Evolutionary conservation across 2,888 invertebrate genomes (phyloP).

Genomic region (Melieria crassipennis): DNA sequence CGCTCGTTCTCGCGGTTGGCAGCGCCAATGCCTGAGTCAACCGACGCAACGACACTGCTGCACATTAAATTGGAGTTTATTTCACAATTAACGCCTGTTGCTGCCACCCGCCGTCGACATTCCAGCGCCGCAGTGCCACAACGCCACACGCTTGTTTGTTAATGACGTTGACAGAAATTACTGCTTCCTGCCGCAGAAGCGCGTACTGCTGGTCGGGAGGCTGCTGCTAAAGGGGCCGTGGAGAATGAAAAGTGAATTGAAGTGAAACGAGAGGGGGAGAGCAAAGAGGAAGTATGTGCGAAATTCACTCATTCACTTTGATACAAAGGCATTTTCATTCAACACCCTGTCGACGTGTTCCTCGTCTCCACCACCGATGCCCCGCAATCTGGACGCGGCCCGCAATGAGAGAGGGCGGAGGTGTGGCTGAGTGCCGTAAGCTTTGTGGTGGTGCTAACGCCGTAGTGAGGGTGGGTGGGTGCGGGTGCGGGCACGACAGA

Average conservation of each 20-base stretch:
- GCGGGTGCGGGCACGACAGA: too few species aligned
- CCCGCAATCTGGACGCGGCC: too few species aligned
- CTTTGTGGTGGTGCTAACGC: too few species aligned
- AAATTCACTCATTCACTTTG: constrained; percentile 45
- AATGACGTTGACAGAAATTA: constrained; percentile 57
- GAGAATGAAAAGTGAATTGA: not conserved
- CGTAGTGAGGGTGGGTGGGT: too few species aligned
- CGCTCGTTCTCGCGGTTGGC: too few species aligned
- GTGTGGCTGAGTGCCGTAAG: too few species aligned
- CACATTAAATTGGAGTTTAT: constrained; percentile 62
- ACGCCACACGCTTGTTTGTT: constrained; percentile 41
- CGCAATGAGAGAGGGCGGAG: too few species aligned
- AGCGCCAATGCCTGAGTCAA: too few species aligned
- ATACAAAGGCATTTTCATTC: constrained; percentile 46
- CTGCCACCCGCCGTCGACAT: constrained; percentile 44
- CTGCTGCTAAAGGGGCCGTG: constrained; percentile 12
- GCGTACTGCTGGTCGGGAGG: constrained; percentile 8
- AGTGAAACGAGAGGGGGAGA: constrained; percentile 23
- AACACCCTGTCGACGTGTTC: constrained; percentile 44
- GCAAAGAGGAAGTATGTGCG: constrained; percentile 46
- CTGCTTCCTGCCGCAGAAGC: constrained; percentile 35
- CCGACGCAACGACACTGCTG: constrained; percentile 24
- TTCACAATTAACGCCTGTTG: constrained; percentile 66
- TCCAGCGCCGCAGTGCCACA: constrained; percentile 12
- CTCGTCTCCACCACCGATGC: too few species aligned